Evolutionary conservation across 2,113 vertebrate species (phyloP), one percentile per base, ranked within the genome.

Genomic region (Antigone vipio): DNA sequence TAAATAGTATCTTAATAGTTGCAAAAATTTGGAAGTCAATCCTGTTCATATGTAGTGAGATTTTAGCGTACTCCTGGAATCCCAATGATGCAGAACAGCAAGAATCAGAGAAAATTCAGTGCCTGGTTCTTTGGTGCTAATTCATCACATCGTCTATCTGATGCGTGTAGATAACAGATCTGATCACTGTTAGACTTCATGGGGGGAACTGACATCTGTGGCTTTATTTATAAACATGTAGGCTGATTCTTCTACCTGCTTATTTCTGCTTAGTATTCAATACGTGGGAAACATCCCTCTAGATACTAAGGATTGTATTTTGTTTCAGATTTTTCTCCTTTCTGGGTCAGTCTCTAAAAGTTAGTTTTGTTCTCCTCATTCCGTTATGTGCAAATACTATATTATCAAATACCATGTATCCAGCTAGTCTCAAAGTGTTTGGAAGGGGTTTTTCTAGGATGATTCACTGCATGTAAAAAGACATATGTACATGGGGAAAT

Each of bases 1-100:
- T 81, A 93, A 97, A 58, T 45, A 59, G 60, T 88, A 64, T 90
- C 90, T 66, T 42, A 86, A 62, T 26, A 89, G 78, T 40, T 95
- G 50, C 60, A 90, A 66, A 83, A 80, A 15, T 85, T 40, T 96
- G 83, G 76, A 93, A 89, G 68, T 64, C 62, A 50, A 2, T 76
- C 47, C 45, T 89, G 40, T 45, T 95, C 66, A 18, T 82, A 23
- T 73, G 44, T 26, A 77, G 62, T 44, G 38, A 29, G 44, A 49
- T 59, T 88, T 96, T 81, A 87, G 62, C 58, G 20, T 69, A 76
- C 26, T 78, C 73, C 52, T 87, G 77, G 83, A 87, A 78, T 74
- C 52, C 47, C 22, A 67, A 5, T 40, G 64, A 45, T 86, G 73
- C 74, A 88, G 82, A 94, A 49, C 40, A 79, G 50, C 0, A 5